These are phyloP conservation scores for Centroberyx gerrardi DNA, from an alignment of 2,797 vertebrate genomes.

Conservation along the genomic window DNA sequence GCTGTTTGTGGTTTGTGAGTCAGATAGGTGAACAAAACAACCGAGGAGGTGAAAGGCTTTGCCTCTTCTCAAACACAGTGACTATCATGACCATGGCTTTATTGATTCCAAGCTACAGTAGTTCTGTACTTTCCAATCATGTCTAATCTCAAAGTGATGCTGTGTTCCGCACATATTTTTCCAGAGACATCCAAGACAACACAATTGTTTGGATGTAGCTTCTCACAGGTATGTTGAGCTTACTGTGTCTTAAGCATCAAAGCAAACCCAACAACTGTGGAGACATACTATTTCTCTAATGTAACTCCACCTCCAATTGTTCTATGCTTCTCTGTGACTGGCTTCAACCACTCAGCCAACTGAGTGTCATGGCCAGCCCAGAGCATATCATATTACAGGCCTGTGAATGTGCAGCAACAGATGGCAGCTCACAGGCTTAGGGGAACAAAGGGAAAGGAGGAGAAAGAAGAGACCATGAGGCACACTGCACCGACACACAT, in stretches of 20 bases:
- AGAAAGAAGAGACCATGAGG: conserved; percentile 47
- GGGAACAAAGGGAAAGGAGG: conserved; percentile 65
- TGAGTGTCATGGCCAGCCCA: conserved; percentile 67
- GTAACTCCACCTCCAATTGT: conserved; percentile 76
- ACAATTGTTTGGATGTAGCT: background rate
- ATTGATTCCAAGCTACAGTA: background rate
- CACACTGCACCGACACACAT: conserved; percentile 37
- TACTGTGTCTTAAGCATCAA: conserved; percentile 22
- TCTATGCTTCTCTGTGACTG: conserved; percentile 58
- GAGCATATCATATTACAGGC: conserved; percentile 78
- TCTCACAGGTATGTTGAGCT: background rate
- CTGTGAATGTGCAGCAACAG: conserved; percentile 78
- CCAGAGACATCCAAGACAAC: background rate
- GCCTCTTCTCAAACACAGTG: conserved; percentile 12
- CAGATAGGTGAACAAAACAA: conserved; percentile 29
- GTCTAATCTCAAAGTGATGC: background rate
- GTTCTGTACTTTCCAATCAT: background rate
- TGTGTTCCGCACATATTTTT: background rate
- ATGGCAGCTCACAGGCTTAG: conserved; percentile 68
- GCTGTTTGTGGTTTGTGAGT: conserved; percentile 32
- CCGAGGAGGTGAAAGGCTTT: conserved; percentile 20
- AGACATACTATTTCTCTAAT: conserved; percentile 48
- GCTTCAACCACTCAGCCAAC: conserved; percentile 66
- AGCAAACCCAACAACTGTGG: conserved; percentile 54
- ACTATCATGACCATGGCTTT: conserved; percentile 2